phyloP scores from a whole-genome alignment of 2,113 vertebrate genomes.

The Dipodomys ordii region DNA sequence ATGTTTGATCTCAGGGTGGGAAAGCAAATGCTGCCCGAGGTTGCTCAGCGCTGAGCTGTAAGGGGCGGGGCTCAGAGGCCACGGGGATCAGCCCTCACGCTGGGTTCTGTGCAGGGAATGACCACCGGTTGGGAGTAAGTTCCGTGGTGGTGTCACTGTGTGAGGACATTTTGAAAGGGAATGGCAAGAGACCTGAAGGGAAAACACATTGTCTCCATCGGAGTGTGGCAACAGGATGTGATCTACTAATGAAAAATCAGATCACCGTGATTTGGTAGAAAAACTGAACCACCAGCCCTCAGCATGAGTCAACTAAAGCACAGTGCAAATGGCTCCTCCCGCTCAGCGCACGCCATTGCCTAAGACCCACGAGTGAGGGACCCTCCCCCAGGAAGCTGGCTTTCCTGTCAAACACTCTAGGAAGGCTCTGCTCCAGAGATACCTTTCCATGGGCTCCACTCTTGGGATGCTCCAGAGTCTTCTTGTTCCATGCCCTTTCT shows the following conservation, averaged over 20 bases:
- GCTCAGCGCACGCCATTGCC: slow-evolving; percentile 54
- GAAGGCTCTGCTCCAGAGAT: background rate
- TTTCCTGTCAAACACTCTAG: slow-evolving; percentile 48
- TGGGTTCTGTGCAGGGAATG: slow-evolving; percentile 52
- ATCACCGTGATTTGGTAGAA: slow-evolving; percentile 66
- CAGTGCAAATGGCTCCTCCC: slow-evolving; percentile 63
- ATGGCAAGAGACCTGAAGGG: slow-evolving; percentile 56
- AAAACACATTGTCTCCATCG: slow-evolving; percentile 42
- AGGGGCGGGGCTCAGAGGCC: slow-evolving; percentile 11
- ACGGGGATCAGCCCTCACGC: background rate
- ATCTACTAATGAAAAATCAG: slow-evolving; percentile 78
- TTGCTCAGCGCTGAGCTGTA: slow-evolving; percentile 48
- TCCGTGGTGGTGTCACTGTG: slow-evolving; percentile 19
- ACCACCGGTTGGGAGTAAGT: slow-evolving; percentile 43
- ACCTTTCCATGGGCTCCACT: background rate
- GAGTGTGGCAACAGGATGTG: slow-evolving; percentile 73
- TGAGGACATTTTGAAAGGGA: slow-evolving; percentile 69
- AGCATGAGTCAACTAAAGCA: slow-evolving; percentile 70
- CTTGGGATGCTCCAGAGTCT: background rate
- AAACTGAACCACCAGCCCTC: slow-evolving; percentile 61
- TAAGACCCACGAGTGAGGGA: slow-evolving; percentile 62
- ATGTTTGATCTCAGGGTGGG: slow-evolving; percentile 83
- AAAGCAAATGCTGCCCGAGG: slow-evolving; percentile 68
- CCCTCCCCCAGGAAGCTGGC: slow-evolving; percentile 28
- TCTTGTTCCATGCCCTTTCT: background rate